Base-by-base conservation (phyloP, 2,888 invertebrate species). In the Lithosia quadra region DNA sequence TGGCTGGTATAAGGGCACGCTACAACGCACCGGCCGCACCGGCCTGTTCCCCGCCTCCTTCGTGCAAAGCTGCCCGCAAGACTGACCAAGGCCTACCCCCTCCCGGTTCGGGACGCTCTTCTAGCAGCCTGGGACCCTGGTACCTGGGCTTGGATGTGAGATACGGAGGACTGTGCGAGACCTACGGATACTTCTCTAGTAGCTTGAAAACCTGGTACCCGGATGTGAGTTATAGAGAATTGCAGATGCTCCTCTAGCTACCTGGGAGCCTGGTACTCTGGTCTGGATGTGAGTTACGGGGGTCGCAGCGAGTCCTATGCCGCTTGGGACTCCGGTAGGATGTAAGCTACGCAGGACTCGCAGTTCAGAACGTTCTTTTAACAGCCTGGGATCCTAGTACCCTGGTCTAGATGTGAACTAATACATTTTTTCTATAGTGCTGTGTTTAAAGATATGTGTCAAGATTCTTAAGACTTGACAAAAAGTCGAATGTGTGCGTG, bases 1-100 rank as follows among this genome's bases (percentile, higher is more conserved):
- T 87, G 99, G 99, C 62, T 99, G 99, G 99, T 99, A 98, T 92
- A 98, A 98, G 88, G 99, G 99, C 24, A 98, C 98, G 0, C 96
- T 98, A 79, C 97, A 98, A 80, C 96, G 98, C 68, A 98, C 98
- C 1, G 98, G 99, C 53, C 97, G 98, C 82, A 98, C 98, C 7
- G 99, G 99, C n/a, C 96, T 99, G 58, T 99, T 99, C 93, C 99
- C 99, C 2, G 98, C 98, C 63, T 99, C 98, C 87, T 99, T 99
- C 94, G 99, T 99, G 18, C 98, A 98, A 88, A 96, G 96, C 77
- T 92, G 89, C 75, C 88, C 90, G 24, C 84, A 76, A 11, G 89
- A 90, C 73, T 90, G 90, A 91, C 91, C 69, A n/a, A 68, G 82
- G 85, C 76, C 84, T 68, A 71, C 69, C 7, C 83, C 79, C 21